Conservation (phyloP, 1,140 invertebrate species). For the Lasioglossum baleicum region DNA sequence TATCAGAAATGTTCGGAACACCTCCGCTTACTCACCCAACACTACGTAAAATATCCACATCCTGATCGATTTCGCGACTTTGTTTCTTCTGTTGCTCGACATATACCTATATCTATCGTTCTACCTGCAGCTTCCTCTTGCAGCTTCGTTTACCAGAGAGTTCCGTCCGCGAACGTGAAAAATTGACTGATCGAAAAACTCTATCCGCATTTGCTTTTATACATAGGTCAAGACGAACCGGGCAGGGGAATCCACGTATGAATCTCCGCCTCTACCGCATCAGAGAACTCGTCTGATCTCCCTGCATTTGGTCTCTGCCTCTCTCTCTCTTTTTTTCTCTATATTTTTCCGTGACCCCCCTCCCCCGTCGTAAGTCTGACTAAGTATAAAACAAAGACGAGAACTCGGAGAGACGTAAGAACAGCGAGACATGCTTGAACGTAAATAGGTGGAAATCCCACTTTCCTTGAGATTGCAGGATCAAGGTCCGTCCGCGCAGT, state of each 20-base stretch:
- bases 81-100: too few species aligned
- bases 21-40: slow-evolving; percentile 24
- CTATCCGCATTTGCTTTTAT: slow-evolving; percentile 53
- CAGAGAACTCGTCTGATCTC: not conserved
- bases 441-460: not conserved
- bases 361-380: not conserved
- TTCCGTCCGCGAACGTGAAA: slow-evolving; percentile 7
- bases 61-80: not conserved
- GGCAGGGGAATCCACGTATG: not conserved
- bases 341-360: too few species aligned
- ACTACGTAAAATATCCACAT: slow-evolving; percentile 36
- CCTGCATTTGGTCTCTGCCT: too few species aligned
- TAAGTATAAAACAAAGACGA: not conserved
- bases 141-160: too few species aligned
- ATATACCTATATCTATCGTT: not conserved
- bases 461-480: not conserved
- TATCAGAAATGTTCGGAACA: not conserved
- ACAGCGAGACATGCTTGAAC: too few species aligned
- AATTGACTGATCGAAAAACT: slow-evolving; percentile 34
- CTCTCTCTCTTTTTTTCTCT: too few species aligned
- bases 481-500: not conserved
- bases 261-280: not conserved
- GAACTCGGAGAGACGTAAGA: too few species aligned
- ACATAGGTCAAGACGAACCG: slow-evolving; percentile 25
- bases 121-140: not conserved